Conservation (phyloP, 2,797 vertebrate species). For the Gymnothorax javanicus region DNA sequence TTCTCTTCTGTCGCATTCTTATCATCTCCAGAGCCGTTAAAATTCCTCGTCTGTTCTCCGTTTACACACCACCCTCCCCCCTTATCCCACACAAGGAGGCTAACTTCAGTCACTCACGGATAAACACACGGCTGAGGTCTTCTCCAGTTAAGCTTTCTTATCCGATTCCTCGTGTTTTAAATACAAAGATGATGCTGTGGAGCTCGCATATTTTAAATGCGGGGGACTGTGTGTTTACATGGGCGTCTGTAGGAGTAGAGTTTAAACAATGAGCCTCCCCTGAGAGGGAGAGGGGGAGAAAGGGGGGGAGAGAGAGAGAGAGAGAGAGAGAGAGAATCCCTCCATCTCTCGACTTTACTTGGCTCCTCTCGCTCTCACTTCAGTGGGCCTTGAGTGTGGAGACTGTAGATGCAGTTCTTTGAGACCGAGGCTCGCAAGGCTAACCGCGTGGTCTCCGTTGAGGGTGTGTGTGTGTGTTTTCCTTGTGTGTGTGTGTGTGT, state of each 20-base stretch:
- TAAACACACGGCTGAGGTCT: background rate
- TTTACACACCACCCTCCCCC: conserved; percentile 24
- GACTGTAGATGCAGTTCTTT: background rate
- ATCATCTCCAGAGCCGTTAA: conserved; percentile 69
- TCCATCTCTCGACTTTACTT: too few relatives aligned
- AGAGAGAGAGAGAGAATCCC: conserved; percentile 7
- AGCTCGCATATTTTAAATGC: too few relatives aligned
- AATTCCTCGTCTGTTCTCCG: conserved; percentile 59
- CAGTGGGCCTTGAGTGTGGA: background rate
- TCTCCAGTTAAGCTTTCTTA: background rate
- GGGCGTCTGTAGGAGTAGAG: background rate
- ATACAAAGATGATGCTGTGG: background rate
- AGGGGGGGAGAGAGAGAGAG: background rate
- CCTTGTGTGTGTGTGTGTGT: too few relatives aligned
- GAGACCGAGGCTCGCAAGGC: background rate
- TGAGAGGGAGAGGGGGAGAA: background rate
- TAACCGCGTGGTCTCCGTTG: background rate
- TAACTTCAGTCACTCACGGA: background rate
- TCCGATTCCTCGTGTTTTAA: background rate
- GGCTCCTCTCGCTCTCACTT: too few relatives aligned
- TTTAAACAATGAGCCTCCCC: background rate
- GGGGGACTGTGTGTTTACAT: background rate
- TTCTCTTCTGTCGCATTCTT: conserved; percentile 28
- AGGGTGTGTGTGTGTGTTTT: background rate
- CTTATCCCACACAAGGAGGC: conserved; percentile 24